Evolutionary conservation across 2,888 invertebrate species (phyloP).

Genomic region (Leucophenga maculata): DNA sequence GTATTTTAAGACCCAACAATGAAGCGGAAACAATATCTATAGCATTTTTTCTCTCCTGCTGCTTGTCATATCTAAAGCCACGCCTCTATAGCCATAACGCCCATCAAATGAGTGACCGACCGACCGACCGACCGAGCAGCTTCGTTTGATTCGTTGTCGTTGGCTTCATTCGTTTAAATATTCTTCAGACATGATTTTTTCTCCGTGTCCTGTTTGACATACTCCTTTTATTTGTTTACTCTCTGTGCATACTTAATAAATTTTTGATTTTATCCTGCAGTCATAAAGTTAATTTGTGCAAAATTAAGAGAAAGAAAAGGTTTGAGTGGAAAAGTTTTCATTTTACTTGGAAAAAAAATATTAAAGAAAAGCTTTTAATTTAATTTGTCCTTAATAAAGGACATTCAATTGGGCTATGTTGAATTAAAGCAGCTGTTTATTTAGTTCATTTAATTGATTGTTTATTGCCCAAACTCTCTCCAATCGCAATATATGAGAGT

Average conservation of each 20-base stretch:
- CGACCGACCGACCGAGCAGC: background rate
- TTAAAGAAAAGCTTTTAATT: too few species aligned
- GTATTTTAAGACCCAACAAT: constrained; percentile 49
- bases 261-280: constrained; percentile 62
- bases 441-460: too few species aligned
- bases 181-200: constrained; percentile 39
- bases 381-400: too few species aligned
- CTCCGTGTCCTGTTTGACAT: constrained; percentile 53
- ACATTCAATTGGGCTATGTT: too few species aligned
- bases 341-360: too few species aligned
- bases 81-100: background rate
- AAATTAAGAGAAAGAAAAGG: constrained; percentile 22
- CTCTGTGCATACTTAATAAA: constrained; percentile 47
- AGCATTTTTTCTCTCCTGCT: constrained; percentile 43
- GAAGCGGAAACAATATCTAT: constrained; percentile 66
- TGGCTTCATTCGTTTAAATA: constrained; percentile 24
- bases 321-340: too few species aligned
- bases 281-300: constrained; percentile 64
- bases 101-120: too few species aligned
- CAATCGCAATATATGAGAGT: too few species aligned
- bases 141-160: constrained; percentile 21
- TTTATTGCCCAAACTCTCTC: too few species aligned
- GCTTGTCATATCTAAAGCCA: background rate
- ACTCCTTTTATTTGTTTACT: constrained; percentile 57
- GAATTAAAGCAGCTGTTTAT: too few species aligned